phyloP scores from a whole-genome alignment of 2,797 vertebrate genomes.

The Molossus molossus region DNA sequence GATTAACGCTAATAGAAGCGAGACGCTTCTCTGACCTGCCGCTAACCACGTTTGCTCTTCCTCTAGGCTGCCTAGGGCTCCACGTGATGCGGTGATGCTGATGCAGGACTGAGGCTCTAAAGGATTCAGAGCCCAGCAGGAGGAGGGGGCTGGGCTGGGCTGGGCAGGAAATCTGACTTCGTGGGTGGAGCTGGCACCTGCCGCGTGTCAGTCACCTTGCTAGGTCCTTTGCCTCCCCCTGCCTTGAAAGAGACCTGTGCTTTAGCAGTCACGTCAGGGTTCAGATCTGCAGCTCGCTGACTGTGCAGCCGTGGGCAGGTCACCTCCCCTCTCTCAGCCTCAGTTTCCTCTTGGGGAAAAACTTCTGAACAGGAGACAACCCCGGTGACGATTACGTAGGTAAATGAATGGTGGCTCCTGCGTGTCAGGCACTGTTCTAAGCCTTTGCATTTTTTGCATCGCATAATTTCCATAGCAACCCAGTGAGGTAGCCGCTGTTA shows the following conservation, averaged over 20 bases:
- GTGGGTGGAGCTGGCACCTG: neutral
- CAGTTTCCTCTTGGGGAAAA: neutral
- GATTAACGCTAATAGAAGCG: slow-evolving; percentile 32
- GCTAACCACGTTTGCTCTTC: neutral
- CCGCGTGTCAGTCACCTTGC: neutral
- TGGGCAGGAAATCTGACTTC: neutral
- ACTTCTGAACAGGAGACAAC: neutral
- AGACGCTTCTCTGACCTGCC: neutral
- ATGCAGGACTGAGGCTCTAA: neutral
- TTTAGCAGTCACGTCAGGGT: neutral
- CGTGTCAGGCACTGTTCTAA: neutral
- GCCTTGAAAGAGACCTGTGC: neutral
- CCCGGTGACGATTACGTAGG: neutral
- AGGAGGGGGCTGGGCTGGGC: neutral
- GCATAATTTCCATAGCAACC: no score
- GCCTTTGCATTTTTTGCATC: no score
- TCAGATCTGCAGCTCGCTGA: neutral
- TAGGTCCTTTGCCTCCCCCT: neutral
- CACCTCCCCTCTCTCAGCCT: neutral
- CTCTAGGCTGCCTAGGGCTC: neutral
- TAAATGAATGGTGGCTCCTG: neutral
- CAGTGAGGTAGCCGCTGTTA: no score
- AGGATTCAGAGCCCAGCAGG: neutral
- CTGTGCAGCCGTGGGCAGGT: neutral
- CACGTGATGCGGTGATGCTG: neutral